Percentiles rank a stretch among this genome's conserved stretches.
Evolutionary conservation across 64 coral and sea anemone genomes (phyloP).

Genomic region (Dendronephthya gigantea): DNA sequence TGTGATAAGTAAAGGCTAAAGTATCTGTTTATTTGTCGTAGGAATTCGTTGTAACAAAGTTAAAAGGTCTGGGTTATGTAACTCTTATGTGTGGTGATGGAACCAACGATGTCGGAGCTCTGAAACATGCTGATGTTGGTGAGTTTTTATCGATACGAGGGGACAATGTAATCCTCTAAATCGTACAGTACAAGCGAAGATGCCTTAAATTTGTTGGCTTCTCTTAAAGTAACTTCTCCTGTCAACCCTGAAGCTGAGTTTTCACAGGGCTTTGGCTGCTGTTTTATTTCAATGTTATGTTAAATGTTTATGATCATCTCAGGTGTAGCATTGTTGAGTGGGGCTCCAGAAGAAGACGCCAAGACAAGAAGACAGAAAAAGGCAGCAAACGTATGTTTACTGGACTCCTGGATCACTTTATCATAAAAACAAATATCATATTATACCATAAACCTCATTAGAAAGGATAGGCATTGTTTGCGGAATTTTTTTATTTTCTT

Average conservation of each 20-base stretch:
- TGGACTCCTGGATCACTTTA: not conserved
- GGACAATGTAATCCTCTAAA: no score
- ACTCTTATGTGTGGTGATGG: constrained; percentile 96
- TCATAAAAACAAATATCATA: not conserved
- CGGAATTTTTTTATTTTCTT: not conserved
- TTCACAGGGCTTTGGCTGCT: no score
- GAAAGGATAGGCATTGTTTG: not conserved
- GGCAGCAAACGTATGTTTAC: not conserved
- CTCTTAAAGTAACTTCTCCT: no score
- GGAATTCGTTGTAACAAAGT: constrained; percentile 80
- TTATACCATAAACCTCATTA: not conserved
- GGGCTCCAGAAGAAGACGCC: not conserved
- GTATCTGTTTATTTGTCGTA: constrained; percentile 1
- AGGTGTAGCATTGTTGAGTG: constrained; percentile 38
- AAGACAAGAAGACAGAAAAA: not conserved
- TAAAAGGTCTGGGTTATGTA: constrained; percentile 80
- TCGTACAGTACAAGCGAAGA: no score
- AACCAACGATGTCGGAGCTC: constrained; percentile 93
- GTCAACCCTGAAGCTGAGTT: no score
- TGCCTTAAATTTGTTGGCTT: no score
- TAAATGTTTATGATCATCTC: not conserved
- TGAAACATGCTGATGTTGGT: constrained; percentile 97
- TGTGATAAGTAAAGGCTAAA: not conserved
- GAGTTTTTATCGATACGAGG: not conserved
- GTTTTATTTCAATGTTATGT: not conserved